Conservation (phyloP, 2,113 vertebrate species). For the Odontophorus gujanensis region DNA sequence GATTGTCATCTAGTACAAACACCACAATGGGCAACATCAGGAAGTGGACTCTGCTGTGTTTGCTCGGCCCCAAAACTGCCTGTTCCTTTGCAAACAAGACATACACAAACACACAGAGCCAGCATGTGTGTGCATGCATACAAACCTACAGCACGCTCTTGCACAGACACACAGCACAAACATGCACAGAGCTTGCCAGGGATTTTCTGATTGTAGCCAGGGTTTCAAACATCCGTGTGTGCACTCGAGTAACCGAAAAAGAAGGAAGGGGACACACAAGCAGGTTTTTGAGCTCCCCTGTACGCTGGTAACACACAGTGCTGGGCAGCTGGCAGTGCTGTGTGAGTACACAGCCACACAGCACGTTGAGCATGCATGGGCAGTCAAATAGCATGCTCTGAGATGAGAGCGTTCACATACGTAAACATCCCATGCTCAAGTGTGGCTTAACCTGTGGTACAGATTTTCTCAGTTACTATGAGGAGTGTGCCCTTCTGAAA, state of each 20-base stretch:
- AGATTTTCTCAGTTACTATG: background rate
- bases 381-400: fast-evolving
- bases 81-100: background rate
- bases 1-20: slow-evolving; percentile 12
- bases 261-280: background rate
- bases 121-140: background rate
- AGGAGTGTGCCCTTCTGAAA: slow-evolving; percentile 15
- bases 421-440: background rate
- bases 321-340: background rate
- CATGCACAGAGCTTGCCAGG: background rate
- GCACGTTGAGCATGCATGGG: fast-evolving
- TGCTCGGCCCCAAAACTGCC: background rate
- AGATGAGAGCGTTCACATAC: fast-evolving
- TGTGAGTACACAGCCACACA: background rate
- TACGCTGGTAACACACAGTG: fast-evolving
- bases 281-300: background rate
- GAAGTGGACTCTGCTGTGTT: background rate
- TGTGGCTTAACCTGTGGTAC: background rate
- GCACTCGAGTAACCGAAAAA: background rate
- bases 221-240: background rate
- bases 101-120: background rate
- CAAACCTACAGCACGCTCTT: background rate
- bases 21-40: background rate
- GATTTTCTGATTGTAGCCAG: background rate
- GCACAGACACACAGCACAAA: background rate